Evolutionary conservation across 2,797 vertebrate genomes (phyloP).

Genomic region (Streptopelia turtur): DNA sequence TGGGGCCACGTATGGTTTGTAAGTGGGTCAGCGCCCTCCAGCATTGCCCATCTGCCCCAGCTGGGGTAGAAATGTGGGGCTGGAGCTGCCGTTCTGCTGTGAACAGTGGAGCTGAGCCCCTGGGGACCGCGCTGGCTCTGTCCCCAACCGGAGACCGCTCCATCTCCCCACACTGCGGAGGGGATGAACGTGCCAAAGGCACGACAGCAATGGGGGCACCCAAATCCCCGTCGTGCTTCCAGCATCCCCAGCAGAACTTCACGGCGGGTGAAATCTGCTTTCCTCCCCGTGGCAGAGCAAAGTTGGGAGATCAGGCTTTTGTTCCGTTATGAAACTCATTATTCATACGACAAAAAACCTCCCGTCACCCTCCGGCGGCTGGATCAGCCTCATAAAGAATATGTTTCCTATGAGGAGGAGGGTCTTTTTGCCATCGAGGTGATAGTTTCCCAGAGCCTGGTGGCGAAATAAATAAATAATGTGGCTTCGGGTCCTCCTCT

Average conservation of each 20-base stretch:
- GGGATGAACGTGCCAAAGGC: too few species aligned
- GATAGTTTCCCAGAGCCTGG: background rate
- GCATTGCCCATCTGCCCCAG: too few species aligned
- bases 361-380: background rate
- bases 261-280: rapidly evolving
- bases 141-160: rapidly evolving
- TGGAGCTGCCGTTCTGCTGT: background rate
- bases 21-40: background rate
- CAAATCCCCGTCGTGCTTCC: background rate
- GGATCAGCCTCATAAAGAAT: background rate
- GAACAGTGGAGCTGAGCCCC: background rate
- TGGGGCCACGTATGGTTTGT: background rate
- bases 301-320: background rate
- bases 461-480: background rate
- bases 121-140: rapidly evolving
- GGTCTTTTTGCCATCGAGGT: background rate
- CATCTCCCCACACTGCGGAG: rapidly evolving
- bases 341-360: background rate
- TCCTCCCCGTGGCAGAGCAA: rapidly evolving
- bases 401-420: background rate
- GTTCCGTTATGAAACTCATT: background rate
- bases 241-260: background rate
- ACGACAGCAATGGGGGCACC: too few species aligned
- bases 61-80: background rate
- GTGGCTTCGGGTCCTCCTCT: background rate